phyloP scores from a whole-genome alignment of 2,888 invertebrate species.

The Temnothorax rugatulus region DNA sequence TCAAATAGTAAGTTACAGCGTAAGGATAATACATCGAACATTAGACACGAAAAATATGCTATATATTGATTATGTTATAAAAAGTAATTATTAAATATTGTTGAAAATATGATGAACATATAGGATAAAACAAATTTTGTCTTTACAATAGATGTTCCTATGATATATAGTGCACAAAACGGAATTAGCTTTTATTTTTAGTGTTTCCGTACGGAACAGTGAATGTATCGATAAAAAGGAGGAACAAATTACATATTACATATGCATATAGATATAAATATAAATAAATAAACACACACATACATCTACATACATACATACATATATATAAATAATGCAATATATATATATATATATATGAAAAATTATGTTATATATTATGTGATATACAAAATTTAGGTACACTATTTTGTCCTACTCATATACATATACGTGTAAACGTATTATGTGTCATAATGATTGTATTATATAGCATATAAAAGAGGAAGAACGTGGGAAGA shows the following conservation, averaged over 20 bases:
- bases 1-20: slow-evolving; percentile 48
- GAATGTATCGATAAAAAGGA: slow-evolving; percentile 57
- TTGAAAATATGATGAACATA: slow-evolving; percentile 49
- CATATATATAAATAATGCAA: slow-evolving; percentile 35
- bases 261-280: slow-evolving; percentile 34
- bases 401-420: slow-evolving; percentile 61
- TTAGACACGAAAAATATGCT: slow-evolving; percentile 43
- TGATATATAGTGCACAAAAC: slow-evolving; percentile 40
- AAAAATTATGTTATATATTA: slow-evolving; percentile 62
- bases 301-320: slow-evolving; percentile 31
- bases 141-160: slow-evolving; percentile 64
- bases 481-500: slow-evolving; percentile 41
- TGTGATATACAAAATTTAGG: slow-evolving; percentile 68
- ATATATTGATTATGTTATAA: slow-evolving; percentile 51
- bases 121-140: slow-evolving; percentile 49
- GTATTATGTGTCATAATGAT: slow-evolving; percentile 59
- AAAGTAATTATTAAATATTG: slow-evolving; percentile 52
- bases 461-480: slow-evolving; percentile 49
- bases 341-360: slow-evolving; percentile 50
- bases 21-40: slow-evolving; percentile 65
- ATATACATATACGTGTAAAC: slow-evolving; percentile 58
- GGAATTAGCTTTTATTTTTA: slow-evolving; percentile 54
- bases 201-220: slow-evolving; percentile 39
- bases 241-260: slow-evolving; percentile 64
- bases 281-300: slow-evolving; percentile 17